Base-by-base conservation (phyloP, 2,113 vertebrate genomes). In the Serinus canaria region DNA sequence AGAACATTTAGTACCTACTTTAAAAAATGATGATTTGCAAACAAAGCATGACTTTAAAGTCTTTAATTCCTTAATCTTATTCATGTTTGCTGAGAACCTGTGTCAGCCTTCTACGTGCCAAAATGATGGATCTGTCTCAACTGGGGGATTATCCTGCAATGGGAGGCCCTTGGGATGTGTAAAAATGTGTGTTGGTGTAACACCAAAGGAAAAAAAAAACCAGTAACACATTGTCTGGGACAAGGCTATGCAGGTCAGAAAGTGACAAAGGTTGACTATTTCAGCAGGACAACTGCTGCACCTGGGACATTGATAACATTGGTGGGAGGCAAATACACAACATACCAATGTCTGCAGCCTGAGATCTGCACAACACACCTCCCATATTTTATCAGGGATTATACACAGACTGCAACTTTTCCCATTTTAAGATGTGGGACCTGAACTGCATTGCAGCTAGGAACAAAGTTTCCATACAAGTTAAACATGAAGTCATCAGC, bases 41-140 rank as follows among this genome's bases (percentile, higher is more conserved):
- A 72, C 19, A 82, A 78, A 91, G 4, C 24, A 22, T 17, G 44
- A 31, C 50, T 88, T 84, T 50, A 50, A 87, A 50, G 11, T 25
- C 16, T 63, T 15, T 59, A 23, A 33, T 62, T 92, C 41, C 37
- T 81, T 83, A 74, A 37, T 44, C 4, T 85, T 59, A 47, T 1
- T 3, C 1, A 1, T 11, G 8, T 41, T 15, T 35, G 33, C 39
- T 25, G 39, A 83, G 13, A 92, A 74, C 25, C 5, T 33, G 5
- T 59, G 47, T n/a, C 46, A 81, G 23, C 9, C 39, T 63, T 70
- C 50, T 35, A 0, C 0, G 1, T 8, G 10, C 25, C 33, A 56
- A 25, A 0, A 1, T 59, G 58, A 55, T 20, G 13, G 30, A 14
- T 79, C 14, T 59, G 13, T 52, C 27, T 79, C 33, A 39, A 9